A percentile compares a stretch with the other conserved stretches of the same genome.
Conservation (phyloP, 2,888 invertebrate genomes). For the Ischnura elegans region DNA sequence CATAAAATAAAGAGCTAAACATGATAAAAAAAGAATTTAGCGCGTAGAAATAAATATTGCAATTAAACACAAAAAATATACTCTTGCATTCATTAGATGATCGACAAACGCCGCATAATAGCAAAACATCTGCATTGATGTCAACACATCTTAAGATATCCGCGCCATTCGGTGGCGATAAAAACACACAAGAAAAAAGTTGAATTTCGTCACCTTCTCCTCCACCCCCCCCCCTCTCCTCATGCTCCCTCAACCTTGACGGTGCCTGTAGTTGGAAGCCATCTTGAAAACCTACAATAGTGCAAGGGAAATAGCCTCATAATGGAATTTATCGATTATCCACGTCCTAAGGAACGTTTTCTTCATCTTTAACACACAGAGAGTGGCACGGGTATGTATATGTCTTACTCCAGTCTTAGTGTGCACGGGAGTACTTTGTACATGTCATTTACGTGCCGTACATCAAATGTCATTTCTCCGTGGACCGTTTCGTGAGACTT, state of each 20-base stretch:
- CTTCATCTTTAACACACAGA: constrained; percentile 16
- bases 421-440: neutral
- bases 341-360: constrained; percentile 16
- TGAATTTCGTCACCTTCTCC: constrained; percentile 66
- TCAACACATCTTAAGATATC: constrained; percentile 4
- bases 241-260: constrained; percentile 61
- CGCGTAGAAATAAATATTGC: neutral
- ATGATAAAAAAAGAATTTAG: neutral
- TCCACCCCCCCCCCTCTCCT: constrained; percentile 48
- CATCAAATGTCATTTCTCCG: neutral
- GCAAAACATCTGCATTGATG: constrained; percentile 24
- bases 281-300: constrained; percentile 61
- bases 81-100: neutral
- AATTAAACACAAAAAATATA: neutral
- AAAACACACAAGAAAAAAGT: constrained; percentile 59
- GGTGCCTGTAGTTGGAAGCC: constrained; percentile 61
- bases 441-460: neutral
- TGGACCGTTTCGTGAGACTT: neutral
- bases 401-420: neutral
- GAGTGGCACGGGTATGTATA: neutral
- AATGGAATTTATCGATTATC: constrained; percentile 63
- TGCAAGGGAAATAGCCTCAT: constrained; percentile 50
- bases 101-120: neutral
- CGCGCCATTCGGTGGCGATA: constrained; percentile 66
- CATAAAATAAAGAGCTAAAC: neutral